Percentiles rank a stretch among this genome's conserved stretches.
Evolutionary conservation across 2,797 vertebrate genomes (phyloP).

Genomic region (Fistularia commersonii): DNA sequence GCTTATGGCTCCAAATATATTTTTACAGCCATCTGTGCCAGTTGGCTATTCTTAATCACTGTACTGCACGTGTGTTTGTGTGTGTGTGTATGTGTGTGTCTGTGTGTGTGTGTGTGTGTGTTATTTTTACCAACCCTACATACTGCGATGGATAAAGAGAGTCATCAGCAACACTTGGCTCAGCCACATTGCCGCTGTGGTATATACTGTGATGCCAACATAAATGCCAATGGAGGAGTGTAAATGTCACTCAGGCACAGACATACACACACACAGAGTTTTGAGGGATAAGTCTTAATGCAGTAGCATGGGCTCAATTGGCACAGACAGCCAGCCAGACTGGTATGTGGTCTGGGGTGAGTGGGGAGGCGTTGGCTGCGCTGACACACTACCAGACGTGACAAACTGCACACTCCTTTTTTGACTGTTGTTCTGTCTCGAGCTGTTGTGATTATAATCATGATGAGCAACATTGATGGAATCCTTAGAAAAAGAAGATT

Average conservation of each 20-base stretch:
- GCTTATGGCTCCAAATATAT: slow-evolving; percentile 73
- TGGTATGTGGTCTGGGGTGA: slow-evolving; percentile 70
- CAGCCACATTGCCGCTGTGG: slow-evolving; percentile 51
- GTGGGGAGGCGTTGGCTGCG: slow-evolving; percentile 65
- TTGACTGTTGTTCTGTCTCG: slow-evolving; percentile 45
- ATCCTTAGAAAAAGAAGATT: background rate
- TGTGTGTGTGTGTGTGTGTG: slow-evolving; percentile 22
- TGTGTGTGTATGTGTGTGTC: slow-evolving; percentile 18
- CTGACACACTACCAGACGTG: slow-evolving; percentile 65
- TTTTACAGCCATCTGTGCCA: slow-evolving; percentile 77
- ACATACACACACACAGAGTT: slow-evolving; percentile 29
- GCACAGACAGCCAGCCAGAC: slow-evolving; percentile 62
- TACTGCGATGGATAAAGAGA: slow-evolving; percentile 65
- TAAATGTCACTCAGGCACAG: slow-evolving; percentile 53
- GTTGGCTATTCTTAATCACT: slow-evolving; percentile 74
- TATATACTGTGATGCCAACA: slow-evolving; percentile 60
- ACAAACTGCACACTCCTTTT: slow-evolving; percentile 54
- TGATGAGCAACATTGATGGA: slow-evolving; percentile 9
- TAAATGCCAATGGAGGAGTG: slow-evolving; percentile 65
- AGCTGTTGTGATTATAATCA: slow-evolving; percentile 28
- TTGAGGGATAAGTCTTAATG: slow-evolving; percentile 62
- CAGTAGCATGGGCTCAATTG: slow-evolving; percentile 56
- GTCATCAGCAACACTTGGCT: slow-evolving; percentile 69
- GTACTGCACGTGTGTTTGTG: slow-evolving; percentile 36
- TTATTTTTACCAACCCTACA: slow-evolving; percentile 58